phyloP scores from a whole-genome alignment of 2,113 vertebrate genomes.

The Crocuta crocuta region DNA sequence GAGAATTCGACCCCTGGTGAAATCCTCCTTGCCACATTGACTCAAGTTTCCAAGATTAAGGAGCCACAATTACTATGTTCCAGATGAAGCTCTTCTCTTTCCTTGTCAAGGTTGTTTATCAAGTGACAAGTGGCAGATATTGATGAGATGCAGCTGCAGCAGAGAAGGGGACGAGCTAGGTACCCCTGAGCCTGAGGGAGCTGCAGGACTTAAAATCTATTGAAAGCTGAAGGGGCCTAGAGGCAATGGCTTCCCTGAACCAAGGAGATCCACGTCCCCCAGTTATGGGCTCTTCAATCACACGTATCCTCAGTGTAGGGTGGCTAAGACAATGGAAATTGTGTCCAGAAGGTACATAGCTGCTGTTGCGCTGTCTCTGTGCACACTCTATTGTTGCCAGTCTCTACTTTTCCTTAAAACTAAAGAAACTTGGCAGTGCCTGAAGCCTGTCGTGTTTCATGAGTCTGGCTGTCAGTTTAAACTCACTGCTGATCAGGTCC shows the following conservation, averaged over 20 bases:
- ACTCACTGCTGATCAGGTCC: not conserved
- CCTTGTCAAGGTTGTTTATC: not conserved
- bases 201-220: fast-evolving
- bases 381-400: not conserved
- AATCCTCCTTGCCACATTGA: not conserved
- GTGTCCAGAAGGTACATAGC: not conserved
- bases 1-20: not conserved
- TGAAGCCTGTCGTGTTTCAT: not conserved
- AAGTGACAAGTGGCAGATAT: not conserved
- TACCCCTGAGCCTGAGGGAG: too few relatives aligned
- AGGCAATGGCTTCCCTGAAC: not conserved
- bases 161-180: fast-evolving
- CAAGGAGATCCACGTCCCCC: not conserved
- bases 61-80: not conserved
- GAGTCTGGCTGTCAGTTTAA: not conserved
- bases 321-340: not conserved
- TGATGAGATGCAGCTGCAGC: not conserved
- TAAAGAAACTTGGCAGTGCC: not conserved
- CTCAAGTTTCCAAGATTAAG: not conserved
- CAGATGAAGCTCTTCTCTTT: not conserved
- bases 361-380: fast-evolving
- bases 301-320: not conserved
- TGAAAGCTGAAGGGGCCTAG: not conserved
- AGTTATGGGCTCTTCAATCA: too few relatives aligned
- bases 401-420: not conserved